phyloP scores from a whole-genome alignment of 1,140 invertebrate species.

The Heliothis virescens region DNA sequence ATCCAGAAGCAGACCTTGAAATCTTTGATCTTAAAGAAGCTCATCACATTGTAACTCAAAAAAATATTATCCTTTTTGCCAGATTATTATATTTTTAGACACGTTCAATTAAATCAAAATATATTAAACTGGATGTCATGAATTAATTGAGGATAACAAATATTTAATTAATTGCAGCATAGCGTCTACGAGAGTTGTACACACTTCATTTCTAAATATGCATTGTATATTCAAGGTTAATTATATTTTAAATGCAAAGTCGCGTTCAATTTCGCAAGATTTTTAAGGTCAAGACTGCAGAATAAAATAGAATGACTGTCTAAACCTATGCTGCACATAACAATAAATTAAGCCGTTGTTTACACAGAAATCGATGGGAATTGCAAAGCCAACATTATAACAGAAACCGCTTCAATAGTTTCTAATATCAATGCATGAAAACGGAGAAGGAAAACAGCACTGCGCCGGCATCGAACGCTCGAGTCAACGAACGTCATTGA shows the following conservation, averaged over 20 bases:
- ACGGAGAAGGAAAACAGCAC: constrained; percentile 85
- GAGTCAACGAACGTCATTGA: constrained; percentile 86
- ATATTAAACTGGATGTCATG: background rate
- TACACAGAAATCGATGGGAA: constrained; percentile 23
- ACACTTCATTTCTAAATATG: constrained; percentile 40
- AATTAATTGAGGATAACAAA: constrained; percentile 15
- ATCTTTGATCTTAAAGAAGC: constrained; percentile 42
- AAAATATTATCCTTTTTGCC: too few species aligned
- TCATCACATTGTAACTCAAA: too few species aligned
- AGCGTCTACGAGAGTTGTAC: constrained; percentile 19
- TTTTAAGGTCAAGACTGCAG: constrained; percentile 31
- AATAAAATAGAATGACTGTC: constrained; percentile 3
- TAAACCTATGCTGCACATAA: too few species aligned
- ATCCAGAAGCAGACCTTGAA: constrained; percentile 52
- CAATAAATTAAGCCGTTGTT: background rate
- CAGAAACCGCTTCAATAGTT: constrained; percentile 75
- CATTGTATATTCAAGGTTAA: constrained; percentile 47
- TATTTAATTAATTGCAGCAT: constrained; percentile 27
- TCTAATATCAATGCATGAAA: constrained; percentile 85
- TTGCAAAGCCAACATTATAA: constrained; percentile 55
- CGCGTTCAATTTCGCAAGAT: constrained; percentile 39
- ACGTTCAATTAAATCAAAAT: background rate
- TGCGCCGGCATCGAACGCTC: constrained; percentile 84
- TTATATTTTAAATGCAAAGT: constrained; percentile 46
- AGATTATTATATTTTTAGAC: background rate